Evolutionary conservation across 2,888 invertebrate species (phyloP).

Genomic region (Drosophila helvetica): DNA sequence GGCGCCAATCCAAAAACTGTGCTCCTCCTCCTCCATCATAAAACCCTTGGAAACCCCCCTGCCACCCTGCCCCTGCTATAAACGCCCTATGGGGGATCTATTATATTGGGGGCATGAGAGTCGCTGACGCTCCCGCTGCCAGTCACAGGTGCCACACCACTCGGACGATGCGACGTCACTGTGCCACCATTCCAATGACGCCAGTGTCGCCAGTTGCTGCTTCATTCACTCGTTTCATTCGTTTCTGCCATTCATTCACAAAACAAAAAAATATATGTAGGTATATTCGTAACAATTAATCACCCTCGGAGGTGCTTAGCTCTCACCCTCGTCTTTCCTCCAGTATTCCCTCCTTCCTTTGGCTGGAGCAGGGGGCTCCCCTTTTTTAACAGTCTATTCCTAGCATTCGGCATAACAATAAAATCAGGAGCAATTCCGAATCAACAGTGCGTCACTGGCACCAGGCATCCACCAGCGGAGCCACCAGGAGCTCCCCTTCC

Average conservation of each 20-base stretch:
- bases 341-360: not conserved
- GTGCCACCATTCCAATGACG: slow-evolving; percentile 53
- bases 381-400: not conserved
- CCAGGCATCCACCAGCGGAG: slow-evolving; percentile 17
- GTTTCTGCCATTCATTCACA: slow-evolving; percentile 47
- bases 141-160: slow-evolving; percentile 64
- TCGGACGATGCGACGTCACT: slow-evolving; percentile 52
- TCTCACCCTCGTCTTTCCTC: slow-evolving; percentile 11
- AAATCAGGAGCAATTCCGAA: slow-evolving; percentile 68
- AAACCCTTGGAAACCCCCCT: not conserved
- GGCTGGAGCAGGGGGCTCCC: not conserved
- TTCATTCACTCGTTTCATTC: slow-evolving; percentile 23
- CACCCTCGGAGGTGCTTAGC: slow-evolving; percentile 26
- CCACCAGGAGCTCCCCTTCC: not conserved
- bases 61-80: slow-evolving; percentile 14
- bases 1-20: slow-evolving; percentile 50
- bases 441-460: slow-evolving; percentile 74
- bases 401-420: slow-evolving; percentile 57
- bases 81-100: slow-evolving; percentile 52
- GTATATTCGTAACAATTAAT: slow-evolving; percentile 62
- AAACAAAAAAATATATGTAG: slow-evolving; percentile 43
- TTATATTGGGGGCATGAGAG: slow-evolving; percentile 39
- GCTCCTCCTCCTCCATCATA: slow-evolving; percentile 1
- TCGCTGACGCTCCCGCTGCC: slow-evolving; percentile 7
- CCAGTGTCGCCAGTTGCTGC: slow-evolving; percentile 42